Conservation (phyloP, 1,140 invertebrate species). For the Linepithema humile region DNA sequence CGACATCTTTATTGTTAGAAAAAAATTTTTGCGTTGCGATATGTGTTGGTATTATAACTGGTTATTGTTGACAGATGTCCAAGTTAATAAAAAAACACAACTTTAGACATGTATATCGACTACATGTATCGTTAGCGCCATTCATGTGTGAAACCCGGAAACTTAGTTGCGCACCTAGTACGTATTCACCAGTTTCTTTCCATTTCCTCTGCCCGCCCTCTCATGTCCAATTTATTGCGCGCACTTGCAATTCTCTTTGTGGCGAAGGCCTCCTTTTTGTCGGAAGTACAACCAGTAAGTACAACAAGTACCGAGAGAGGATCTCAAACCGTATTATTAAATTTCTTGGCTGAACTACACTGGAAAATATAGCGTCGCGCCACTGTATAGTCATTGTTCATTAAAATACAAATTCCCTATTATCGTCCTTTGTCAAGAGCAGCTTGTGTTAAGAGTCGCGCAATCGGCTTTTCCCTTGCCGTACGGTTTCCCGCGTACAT, state of each 20-base stretch:
- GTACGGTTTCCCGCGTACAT: not conserved
- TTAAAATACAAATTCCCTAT: constrained; percentile 58
- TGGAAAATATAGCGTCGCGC: not conserved
- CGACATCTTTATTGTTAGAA: too few relatives aligned
- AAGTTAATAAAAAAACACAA: too few relatives aligned
- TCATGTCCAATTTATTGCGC: constrained; percentile 44
- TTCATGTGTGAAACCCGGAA: too few relatives aligned
- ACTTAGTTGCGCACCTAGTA: too few relatives aligned
- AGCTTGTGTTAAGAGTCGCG: constrained; percentile 38
- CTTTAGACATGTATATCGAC: too few relatives aligned
- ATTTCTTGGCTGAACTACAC: constrained; percentile 40
- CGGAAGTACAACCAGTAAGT: not conserved
- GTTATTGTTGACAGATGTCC: too few relatives aligned
- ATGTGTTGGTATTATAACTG: too few relatives aligned
- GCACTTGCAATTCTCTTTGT: constrained; percentile 36
- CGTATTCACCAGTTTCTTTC: constrained; percentile 31
- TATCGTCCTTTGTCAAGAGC: constrained; percentile 42
- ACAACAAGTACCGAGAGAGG: not conserved
- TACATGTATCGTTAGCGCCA: too few relatives aligned
- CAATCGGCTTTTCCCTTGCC: constrained; percentile 17
- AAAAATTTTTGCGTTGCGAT: too few relatives aligned
- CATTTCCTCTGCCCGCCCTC: not conserved
- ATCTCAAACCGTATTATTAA: constrained; percentile 51
- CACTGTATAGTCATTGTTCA: constrained; percentile 41
- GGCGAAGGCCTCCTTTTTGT: not conserved